Percentiles rank a stretch among this genome's conserved stretches.
Conservation (phyloP, 2,888 invertebrate genomes). For the Pandemis heparana region DNA sequence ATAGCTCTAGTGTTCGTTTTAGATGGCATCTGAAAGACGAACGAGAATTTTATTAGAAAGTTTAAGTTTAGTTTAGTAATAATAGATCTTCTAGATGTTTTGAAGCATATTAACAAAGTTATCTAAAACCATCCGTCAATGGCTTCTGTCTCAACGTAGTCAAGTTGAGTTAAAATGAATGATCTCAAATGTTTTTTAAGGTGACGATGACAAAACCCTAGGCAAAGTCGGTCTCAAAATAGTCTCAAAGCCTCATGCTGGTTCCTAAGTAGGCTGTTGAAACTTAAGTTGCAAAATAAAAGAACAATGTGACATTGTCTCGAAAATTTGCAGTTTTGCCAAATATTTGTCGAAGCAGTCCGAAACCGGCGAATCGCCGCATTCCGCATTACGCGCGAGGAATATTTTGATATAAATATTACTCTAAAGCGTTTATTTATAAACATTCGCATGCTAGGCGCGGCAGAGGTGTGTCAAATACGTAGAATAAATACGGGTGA, state of each 20-base stretch:
- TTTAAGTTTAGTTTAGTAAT: no score
- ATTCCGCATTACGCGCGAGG: constrained; percentile 18
- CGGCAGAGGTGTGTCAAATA: constrained; percentile 52
- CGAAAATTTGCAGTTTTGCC: constrained; percentile 3
- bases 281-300: not conserved
- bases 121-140: no score
- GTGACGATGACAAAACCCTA: not conserved
- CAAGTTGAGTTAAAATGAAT: no score
- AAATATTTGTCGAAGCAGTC: constrained; percentile 1
- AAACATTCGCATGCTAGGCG: constrained; percentile 48
- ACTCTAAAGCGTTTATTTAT: constrained; percentile 44
- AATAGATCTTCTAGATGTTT: no score
- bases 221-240: not conserved
- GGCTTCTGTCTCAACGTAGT: no score
- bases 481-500: not conserved
- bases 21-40: not conserved
- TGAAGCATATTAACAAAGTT: no score
- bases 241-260: not conserved
- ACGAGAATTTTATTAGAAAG: no score
- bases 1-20: not conserved
- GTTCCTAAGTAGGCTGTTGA: not conserved
- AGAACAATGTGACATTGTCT: not conserved
- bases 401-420: constrained; percentile 31
- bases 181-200: no score
- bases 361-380: not conserved